Conservation (phyloP, 2,888 invertebrate genomes). For the Agrochola circellaris region DNA sequence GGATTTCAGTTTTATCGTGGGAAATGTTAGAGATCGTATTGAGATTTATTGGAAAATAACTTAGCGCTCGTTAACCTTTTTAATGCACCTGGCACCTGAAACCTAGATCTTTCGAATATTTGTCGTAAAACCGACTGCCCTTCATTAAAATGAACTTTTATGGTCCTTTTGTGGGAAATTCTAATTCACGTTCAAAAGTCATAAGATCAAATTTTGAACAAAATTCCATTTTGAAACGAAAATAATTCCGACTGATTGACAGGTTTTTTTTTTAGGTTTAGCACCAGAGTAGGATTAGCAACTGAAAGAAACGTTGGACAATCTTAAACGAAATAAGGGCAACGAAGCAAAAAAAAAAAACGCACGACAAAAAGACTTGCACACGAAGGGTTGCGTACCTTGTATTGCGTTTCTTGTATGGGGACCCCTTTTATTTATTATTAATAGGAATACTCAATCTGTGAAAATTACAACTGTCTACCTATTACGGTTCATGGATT, state of each 20-base stretch:
- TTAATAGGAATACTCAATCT: too few species aligned
- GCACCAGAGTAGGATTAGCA: too few species aligned
- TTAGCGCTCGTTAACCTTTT: conserved; percentile 54
- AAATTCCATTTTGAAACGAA: neutral
- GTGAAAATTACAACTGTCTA: too few species aligned
- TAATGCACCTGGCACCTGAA: conserved; percentile 13
- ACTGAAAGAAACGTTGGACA: neutral
- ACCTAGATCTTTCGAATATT: conserved; percentile 26
- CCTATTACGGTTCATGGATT: too few species aligned
- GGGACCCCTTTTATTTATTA: too few species aligned
- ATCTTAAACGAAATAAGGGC: neutral
- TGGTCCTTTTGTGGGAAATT: neutral
- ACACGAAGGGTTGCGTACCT: too few species aligned
- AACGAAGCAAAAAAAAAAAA: neutral
- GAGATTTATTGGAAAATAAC: conserved; percentile 52
- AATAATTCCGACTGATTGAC: neutral
- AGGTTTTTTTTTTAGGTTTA: neutral
- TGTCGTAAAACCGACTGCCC: neutral
- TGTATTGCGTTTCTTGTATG: too few species aligned
- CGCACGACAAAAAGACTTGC: neutral
- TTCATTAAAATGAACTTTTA: conserved; percentile 13
- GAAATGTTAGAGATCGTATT: conserved; percentile 48
- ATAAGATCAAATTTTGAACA: neutral
- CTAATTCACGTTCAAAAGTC: neutral
- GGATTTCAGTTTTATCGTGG: conserved; percentile 50